Evolutionary conservation across 2,797 vertebrate species (phyloP), one percentile per base, ranked within the genome.

Genomic region (Coregonus suidteri): DNA sequence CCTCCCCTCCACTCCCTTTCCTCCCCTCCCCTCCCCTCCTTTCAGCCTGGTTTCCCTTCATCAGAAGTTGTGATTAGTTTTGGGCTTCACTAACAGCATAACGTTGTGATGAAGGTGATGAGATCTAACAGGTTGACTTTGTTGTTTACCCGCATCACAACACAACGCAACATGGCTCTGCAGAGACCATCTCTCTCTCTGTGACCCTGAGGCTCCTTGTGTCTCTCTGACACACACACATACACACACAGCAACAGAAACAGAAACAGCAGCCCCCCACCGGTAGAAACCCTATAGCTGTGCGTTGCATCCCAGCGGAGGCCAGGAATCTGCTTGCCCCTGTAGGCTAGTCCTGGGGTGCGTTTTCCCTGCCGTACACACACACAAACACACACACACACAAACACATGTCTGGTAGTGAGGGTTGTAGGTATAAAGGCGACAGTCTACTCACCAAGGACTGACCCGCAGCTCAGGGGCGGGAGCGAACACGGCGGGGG

Each of bases 301-400:
- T 86, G 82, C 84, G 88, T 92, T 62, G 65, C 80, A 64, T 15
- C 93, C 93, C 94, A 85, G 85, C 73, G 88, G 93, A 93, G 90
- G 90, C 88, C 84, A 83, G 91, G 92, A 92, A 91, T 90, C 87
- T 90, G 86, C 88, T 37, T 89, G 90, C 91, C 91, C 94, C 93
- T 93, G 91, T 91, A 94, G 93, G 94, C 94, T 85, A 93, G 89
- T 94, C 93, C 93, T 93, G 93, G 91, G 94, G 94, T 94, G 93
- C 89, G 87, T 89, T 92, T 90, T 86, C 90, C 64, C 59, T 62
- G 78, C 82, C 62, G 72, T 77, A 79, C 84, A 78, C 74, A 64
- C 64, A 69, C 51, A 76, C 71, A 71, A 71, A 56, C 68, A 71
- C 81, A 72, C 75, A 54, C 69, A 78, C 75, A 68, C 37, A 70